Base-by-base conservation (phyloP, 2,113 vertebrate species). In the Mustela lutreola region DNA sequence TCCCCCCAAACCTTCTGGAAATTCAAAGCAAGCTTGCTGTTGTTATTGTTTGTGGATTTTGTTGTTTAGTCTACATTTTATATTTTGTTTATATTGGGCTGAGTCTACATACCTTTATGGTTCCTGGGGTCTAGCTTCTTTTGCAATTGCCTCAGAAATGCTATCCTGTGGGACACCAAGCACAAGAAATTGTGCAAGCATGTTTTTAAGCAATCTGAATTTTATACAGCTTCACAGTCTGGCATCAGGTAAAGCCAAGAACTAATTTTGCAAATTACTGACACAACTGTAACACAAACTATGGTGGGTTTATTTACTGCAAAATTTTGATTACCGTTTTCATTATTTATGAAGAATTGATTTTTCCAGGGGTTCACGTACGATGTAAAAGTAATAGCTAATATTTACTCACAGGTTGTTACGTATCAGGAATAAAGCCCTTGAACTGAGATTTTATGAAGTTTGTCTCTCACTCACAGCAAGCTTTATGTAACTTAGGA, bases 51-150 rank as follows among this genome's bases (percentile, higher is more conserved):
- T 78, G 31, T 81, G 15, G 15, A 63, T 58, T 92, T 73, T 89
- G 76, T 95, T 94, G 67, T 97, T 97, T 89, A 89, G 63, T 89
- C 91, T 98, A 87, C 60, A 53, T 93, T 96, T 95, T 93, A 70
- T 80, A 53, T 86, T 90, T 91, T 94, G 71, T 89, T 97, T 96
- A 83, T 81, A 14, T 42, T 88, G 75, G 58, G 33, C 63, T 94
- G 85, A 84, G 11, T 70, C 86, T 94, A 53, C n/a, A 85, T 53
- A 92, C 9, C 42, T 89, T 94, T 87, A 58, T 18, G 75, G 50
- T 80, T 97, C 36, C 63, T 89, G 31, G 33, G 31, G 15, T 84
- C 53, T n/a, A 94, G 39, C 21, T 75, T 93, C 78, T 91, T 92
- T 28, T 58, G 15, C 58, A 95, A 76, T 89, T 92, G 60, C 70